Evolutionary conservation across 2,888 invertebrate genomes (phyloP), one percentile per base, ranked within the genome.

Genomic region (Mesoligia furuncula): DNA sequence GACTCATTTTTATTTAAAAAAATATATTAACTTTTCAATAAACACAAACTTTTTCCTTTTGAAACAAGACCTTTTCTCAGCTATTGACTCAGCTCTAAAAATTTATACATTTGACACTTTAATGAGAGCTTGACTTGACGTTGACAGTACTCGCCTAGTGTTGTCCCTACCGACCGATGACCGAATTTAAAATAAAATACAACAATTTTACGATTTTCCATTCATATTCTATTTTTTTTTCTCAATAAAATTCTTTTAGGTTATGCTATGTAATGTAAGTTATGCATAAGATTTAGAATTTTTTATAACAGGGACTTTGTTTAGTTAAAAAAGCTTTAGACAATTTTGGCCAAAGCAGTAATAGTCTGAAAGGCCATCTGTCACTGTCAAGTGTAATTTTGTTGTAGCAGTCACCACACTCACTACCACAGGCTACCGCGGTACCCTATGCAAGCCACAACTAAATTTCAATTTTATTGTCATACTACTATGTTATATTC

Each of bases 1-100:
- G 36, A n/a, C 13, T 76, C 76, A 77, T 76, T 61, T 67, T 76
- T n/a, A 13, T 24, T 7, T 2, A 27, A 17, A 61, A 17, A 59
- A 1, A 1, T 61, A 57, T 1, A 9, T 31, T 0, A 42, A 24
- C 2, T 31, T 27, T 42, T 71, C 27, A 27, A 5, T 13, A 1
- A n/a, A n/a, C 9, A 31, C 11, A n/a, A 7, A 24, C 27, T 59
- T 27, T 27, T 27, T 17, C 15, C 20, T 45, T 45, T 45, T 5
- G 3, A 45, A 67, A 45, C 27, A 59, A 39, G 31, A 31, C 15
- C 20, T 15, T 48, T 31, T 20, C 8, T 15, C 0, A 15, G 17
- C 7, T 27, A 15, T 57, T 15, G 57, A 57, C n/a, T 59, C 7
- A 15, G 15, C 20, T 20, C 4, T 45, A 45, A 48, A 48, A 24